phyloP scores from a whole-genome alignment of 2,888 invertebrate genomes.

The Watsonalla cultraria region DNA sequence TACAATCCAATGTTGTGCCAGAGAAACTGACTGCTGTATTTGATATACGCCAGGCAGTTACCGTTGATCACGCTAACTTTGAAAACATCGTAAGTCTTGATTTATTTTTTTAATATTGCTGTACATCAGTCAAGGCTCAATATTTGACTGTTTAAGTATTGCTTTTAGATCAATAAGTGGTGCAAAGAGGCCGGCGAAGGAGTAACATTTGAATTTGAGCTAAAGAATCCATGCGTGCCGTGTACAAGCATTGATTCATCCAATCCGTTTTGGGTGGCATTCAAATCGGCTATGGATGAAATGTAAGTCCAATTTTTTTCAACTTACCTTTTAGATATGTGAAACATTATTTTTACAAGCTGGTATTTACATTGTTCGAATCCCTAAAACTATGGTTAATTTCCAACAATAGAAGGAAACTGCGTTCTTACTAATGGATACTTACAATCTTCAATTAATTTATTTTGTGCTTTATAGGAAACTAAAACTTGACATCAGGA shows the following conservation, averaged over 20 bases:
- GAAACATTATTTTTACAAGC: neutral
- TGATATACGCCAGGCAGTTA: slow-evolving; percentile 84
- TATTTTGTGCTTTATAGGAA: slow-evolving; percentile 64
- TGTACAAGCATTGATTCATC: slow-evolving; percentile 80
- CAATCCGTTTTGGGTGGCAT: slow-evolving; percentile 86
- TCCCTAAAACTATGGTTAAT: too few relatives aligned
- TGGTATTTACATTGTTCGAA: too few relatives aligned
- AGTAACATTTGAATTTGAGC: slow-evolving; percentile 81
- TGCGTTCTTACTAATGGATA: too few relatives aligned
- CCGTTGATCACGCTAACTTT: slow-evolving; percentile 80
- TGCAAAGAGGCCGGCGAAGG: slow-evolving; percentile 86
- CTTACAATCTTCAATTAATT: neutral
- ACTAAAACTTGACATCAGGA: slow-evolving; percentile 82
- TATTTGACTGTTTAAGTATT: neutral
- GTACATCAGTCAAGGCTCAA: too few relatives aligned
- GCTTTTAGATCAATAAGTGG: slow-evolving; percentile 68
- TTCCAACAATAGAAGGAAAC: neutral
- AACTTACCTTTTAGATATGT: neutral
- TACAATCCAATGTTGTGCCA: slow-evolving; percentile 95
- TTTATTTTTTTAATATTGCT: too few relatives aligned
- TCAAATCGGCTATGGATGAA: slow-evolving; percentile 80
- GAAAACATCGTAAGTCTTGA: slow-evolving; percentile 73
- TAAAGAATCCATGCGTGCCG: slow-evolving; percentile 79
- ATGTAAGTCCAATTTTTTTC: slow-evolving; percentile 60
- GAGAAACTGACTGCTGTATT: slow-evolving; percentile 86